Base-by-base conservation (phyloP, 2,888 invertebrate genomes). In the Dioctria rufipes region DNA sequence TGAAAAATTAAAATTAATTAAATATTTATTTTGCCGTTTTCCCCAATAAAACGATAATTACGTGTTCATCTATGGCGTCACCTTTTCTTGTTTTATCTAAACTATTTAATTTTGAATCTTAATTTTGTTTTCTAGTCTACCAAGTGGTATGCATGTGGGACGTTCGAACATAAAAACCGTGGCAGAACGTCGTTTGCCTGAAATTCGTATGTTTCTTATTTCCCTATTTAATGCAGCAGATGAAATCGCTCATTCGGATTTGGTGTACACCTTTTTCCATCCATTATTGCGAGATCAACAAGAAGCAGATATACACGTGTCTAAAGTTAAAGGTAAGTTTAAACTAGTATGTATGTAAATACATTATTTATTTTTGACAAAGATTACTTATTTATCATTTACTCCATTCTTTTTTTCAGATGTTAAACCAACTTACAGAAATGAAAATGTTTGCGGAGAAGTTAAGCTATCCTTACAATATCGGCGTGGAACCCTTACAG, bases 221-320 rank as follows among this genome's bases (percentile, higher is more conserved):
- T 95, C 96, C 0, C 90, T 99, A 79, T 96, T 98, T 89, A 91
- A 91, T 85, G 93, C 97, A 86, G 95, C 97, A 0, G 95, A 96
- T 84, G 98, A 99, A 91, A 97, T 99, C 85, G 94, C 97, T 0
- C 98, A 99, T 90, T 96, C 95, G 5, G 97, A 98, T 89, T 91
- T 99, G 79, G 98, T 99, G 0, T 99, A 99, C 88, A 99, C 99
- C 0, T 99, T 99, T 91, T 99, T 99, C 91, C 99, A 99, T 90
- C 98, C 98, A 3, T 90, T 99, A 83, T 90, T 98, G 83, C 91
- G 98, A 83, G 99, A 99, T 90, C 98, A 98, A 89, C 96, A 97
- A 88, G 96, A 96, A 86, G 94, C 95, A 9, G 95, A 95, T 85
- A 93, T 96, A 82, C 93, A 94, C 88, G 91, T 94, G 84, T 92